Percentiles rank a stretch among this genome's conserved stretches.
These are phyloP conservation scores for Drosophila melanosoma DNA, from an alignment of 2,888 invertebrate species.

Conservation along the genomic window DNA sequence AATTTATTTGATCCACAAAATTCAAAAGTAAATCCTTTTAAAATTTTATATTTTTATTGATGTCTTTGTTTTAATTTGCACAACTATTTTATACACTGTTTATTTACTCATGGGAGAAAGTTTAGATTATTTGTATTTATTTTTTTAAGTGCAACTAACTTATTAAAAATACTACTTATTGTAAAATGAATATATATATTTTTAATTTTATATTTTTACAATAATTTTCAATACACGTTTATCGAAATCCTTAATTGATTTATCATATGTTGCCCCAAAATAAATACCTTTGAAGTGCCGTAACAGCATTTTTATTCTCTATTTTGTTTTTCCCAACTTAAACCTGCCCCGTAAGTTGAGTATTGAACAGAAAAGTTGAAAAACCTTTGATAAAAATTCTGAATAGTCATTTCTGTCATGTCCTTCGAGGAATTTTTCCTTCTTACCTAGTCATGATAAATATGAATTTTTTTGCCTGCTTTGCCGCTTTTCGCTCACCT, in stretches of 20 bases:
- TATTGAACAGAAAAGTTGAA: not conserved
- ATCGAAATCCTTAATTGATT: slow-evolving; percentile 57
- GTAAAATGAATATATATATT: no score
- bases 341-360: slow-evolving; percentile 1
- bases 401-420: slow-evolving; percentile 31
- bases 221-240: no score
- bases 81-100: not conserved
- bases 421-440: slow-evolving; percentile 5
- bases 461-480: slow-evolving; percentile 15
- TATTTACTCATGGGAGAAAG: not conserved
- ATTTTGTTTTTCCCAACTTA: slow-evolving; percentile 7
- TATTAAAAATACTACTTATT: no score
- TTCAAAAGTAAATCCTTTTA: not conserved
- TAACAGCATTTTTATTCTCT: not conserved
- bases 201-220: no score
- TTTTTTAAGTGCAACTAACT: no score
- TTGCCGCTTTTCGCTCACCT: slow-evolving; percentile 29
- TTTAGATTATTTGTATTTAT: no score
- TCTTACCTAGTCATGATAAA: not conserved
- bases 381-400: slow-evolving; percentile 17
- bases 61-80: not conserved
- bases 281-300: slow-evolving; percentile 61
- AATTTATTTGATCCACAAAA: not conserved
- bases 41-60: not conserved
- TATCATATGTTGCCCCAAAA: slow-evolving; percentile 25